Base-by-base conservation (phyloP, 2,797 vertebrate genomes). In the Tapirus indicus region DNA sequence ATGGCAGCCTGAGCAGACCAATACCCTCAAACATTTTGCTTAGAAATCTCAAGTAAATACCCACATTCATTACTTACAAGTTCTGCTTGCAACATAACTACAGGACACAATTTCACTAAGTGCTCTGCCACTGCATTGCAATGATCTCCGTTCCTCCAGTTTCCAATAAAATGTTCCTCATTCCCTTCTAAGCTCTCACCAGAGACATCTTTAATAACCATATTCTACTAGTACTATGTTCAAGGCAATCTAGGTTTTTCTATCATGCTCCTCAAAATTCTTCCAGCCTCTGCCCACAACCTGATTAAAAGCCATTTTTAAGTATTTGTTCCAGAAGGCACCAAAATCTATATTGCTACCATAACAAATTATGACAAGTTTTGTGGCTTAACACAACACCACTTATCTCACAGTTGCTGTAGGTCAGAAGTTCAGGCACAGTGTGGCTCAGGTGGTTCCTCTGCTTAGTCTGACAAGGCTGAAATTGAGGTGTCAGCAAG, bases 31-130 rank as follows among this genome's bases (percentile, higher is more conserved):
- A 52, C 44, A 58, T 27, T 82, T 87, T 62, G 32, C 20, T 90
- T 90, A 27, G 10, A 66, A 52, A 49, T 69, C 23, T 95, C 47
- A 92, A 84, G 41, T 88, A 75, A 89, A 69, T 86, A 91, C 69
- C 13, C 62, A 82, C 25, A 25, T 41, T 74, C 8, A 32, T 75
- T 58, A 64, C 17, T 79, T 68, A 74, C 23, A 64, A 41, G 49
- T 54, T 94, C 18, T 86, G 23, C 62, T 56, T 79, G 29, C 18
- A 29, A 44, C 1, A 16, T 27, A 83, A 64, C 35, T 49, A 21
- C 13, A 86, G 72, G 56, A 47, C 2, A 23, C 18, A 77, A 38
- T 71, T 86, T 88, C 52, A 3, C 68, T 25, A 82, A 44, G 47
- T 5, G 0, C 27, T 79, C 89, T 29, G 12, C 25, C 32, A 71